phyloP scores from a whole-genome alignment of 2,113 vertebrate genomes.

The Balaeniceps rex region DNA sequence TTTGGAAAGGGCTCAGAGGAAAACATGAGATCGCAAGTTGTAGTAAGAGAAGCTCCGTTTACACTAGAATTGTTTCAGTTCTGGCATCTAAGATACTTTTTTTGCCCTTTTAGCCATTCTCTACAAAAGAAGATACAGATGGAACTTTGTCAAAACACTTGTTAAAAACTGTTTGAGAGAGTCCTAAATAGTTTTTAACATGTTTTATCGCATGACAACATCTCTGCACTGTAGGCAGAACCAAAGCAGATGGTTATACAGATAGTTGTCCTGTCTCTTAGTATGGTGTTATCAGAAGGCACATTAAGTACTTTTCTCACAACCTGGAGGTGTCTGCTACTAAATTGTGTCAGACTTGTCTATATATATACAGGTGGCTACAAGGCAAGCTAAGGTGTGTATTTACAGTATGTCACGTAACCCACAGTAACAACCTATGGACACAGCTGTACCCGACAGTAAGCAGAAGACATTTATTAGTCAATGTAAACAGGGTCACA shows the following conservation, averaged over 20 bases:
- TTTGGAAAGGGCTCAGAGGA: not conserved
- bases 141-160: not conserved
- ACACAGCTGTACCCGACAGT: not conserved
- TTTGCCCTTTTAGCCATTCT: not conserved
- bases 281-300: not conserved
- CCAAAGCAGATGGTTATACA: not conserved
- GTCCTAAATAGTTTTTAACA: not conserved
- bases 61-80: not conserved
- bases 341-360: not conserved
- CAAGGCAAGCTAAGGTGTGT: not conserved
- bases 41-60: not conserved
- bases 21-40: accelerated
- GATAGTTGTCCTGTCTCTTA: not conserved
- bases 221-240: not conserved
- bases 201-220: accelerated
- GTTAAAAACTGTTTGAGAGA: not conserved
- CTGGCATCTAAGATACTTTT: not conserved
- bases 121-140: not conserved
- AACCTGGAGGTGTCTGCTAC: not conserved
- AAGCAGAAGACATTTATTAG: not conserved
- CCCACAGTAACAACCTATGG: not conserved
- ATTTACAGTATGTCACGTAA: not conserved
- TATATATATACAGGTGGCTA: not conserved
- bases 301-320: not conserved
- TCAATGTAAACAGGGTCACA: not conserved